A percentile compares a stretch with the other conserved stretches of the same genome.
phyloP scores from a whole-genome alignment of 2,797 vertebrate species.

The Falco berigora region DNA sequence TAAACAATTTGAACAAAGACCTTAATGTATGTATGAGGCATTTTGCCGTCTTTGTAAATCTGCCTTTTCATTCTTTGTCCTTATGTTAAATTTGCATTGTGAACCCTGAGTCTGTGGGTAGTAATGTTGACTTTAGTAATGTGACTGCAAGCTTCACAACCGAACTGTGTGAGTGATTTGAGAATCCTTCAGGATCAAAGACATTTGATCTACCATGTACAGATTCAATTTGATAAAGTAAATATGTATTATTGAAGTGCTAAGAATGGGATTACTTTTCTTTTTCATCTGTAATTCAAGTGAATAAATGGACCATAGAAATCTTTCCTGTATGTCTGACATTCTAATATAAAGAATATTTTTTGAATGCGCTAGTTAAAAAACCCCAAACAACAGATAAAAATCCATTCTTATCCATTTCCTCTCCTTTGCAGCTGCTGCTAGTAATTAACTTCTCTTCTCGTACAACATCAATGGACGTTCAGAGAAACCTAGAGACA shows the following conservation, averaged over 20 bases:
- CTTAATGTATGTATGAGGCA: slow-evolving; percentile 70
- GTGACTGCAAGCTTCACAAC: not conserved
- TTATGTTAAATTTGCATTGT: not conserved
- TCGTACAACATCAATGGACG: slow-evolving; percentile 92
- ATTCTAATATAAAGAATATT: not conserved
- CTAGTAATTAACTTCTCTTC: slow-evolving; percentile 92
- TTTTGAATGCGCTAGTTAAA: not conserved
- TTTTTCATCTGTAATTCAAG: not conserved
- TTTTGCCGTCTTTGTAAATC: not conserved
- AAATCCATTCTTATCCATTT: not conserved
- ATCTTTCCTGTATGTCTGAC: not conserved
- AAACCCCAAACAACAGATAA: not conserved
- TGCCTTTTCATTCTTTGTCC: not conserved
- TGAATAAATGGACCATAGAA: not conserved
- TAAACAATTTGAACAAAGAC: slow-evolving; percentile 80
- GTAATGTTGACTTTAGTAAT: not conserved
- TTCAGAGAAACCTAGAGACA: slow-evolving; percentile 92
- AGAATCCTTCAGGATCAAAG: not conserved
- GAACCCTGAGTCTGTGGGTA: not conserved
- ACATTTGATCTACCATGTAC: not conserved
- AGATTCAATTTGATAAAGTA: not conserved
- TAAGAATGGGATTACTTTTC: not conserved
- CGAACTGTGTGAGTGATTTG: not conserved
- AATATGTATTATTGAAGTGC: not conserved
- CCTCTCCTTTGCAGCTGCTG: slow-evolving; percentile 74